phyloP scores from a whole-genome alignment of 1,140 invertebrate genomes.

The Ceratina japonica region DNA sequence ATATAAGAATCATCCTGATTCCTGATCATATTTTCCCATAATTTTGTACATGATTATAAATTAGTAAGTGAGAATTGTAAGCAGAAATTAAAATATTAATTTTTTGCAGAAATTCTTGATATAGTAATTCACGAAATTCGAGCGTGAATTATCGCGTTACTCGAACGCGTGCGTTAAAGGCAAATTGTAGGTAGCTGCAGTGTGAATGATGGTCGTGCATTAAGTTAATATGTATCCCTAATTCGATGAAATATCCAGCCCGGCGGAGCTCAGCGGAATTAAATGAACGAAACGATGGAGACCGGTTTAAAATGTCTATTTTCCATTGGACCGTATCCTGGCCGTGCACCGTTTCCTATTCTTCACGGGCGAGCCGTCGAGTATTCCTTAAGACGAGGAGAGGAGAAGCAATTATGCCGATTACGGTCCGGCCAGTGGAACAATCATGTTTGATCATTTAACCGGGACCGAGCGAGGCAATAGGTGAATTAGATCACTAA shows the following conservation, averaged over 20 bases:
- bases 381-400: not conserved
- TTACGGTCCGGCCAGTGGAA: slow-evolving; percentile 1
- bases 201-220: not conserved
- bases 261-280: not conserved
- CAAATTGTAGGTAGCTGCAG: slow-evolving; percentile 7
- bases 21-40: too few relatives aligned
- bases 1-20: too few relatives aligned
- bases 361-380: not conserved
- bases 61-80: too few relatives aligned
- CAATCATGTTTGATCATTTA: slow-evolving; percentile 43
- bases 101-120: too few relatives aligned
- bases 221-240: not conserved
- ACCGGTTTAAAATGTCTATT: not conserved
- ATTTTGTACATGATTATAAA: too few relatives aligned
- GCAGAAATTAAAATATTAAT: too few relatives aligned
- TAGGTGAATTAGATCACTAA: slow-evolving; percentile 52
- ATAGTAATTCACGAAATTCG: too few relatives aligned
- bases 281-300: not conserved
- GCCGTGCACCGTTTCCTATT: too few relatives aligned
- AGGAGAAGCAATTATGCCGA: slow-evolving; percentile 29
- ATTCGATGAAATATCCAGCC: slow-evolving; percentile 10
- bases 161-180: slow-evolving; percentile 14
- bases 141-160: not conserved
- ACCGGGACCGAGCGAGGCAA: slow-evolving; percentile 39
- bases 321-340: not conserved